phyloP scores from a whole-genome alignment of 2,888 invertebrate genomes.

The Nemotelus nigrinus region DNA sequence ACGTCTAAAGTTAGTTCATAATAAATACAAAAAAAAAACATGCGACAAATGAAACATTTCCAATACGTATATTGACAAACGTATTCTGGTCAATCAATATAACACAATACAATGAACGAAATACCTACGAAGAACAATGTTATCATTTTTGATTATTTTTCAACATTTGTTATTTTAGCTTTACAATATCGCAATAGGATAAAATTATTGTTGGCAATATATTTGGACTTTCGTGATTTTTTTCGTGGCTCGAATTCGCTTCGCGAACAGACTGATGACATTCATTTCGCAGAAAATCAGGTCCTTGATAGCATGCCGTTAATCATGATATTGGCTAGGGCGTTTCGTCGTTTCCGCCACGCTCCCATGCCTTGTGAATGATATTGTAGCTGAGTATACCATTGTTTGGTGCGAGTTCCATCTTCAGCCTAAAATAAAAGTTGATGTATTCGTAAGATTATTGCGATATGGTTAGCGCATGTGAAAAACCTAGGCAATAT shows the following conservation, averaged over 20 bases:
- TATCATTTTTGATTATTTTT: neutral
- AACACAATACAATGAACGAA: too few relatives aligned
- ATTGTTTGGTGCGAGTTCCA: constrained; percentile 83
- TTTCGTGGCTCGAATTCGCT: too few relatives aligned
- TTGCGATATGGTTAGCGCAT: neutral
- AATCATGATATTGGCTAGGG: constrained; percentile 97
- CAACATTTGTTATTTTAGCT: neutral
- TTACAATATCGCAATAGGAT: neutral
- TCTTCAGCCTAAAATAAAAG: constrained; percentile 79
- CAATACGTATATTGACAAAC: too few relatives aligned
- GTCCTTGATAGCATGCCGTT: constrained; percentile 76
- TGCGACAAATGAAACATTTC: too few relatives aligned
- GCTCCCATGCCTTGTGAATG: constrained; percentile 92
- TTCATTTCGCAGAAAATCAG: constrained; percentile 25
- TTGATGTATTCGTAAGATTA: constrained; percentile 1
- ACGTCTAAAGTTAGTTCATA: constrained; percentile 23
- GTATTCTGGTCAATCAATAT: too few relatives aligned
- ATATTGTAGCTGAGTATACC: constrained; percentile 90
- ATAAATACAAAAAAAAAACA: constrained; percentile 34
- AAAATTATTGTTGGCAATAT: constrained; percentile 8
- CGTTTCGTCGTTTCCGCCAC: constrained; percentile 91
- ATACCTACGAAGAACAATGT: too few relatives aligned
- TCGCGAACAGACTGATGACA: too few relatives aligned
- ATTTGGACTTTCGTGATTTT: neutral
- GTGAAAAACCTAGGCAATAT: neutral